phyloP scores from a whole-genome alignment of 2,888 invertebrate genomes.

The Pocota personata region DNA sequence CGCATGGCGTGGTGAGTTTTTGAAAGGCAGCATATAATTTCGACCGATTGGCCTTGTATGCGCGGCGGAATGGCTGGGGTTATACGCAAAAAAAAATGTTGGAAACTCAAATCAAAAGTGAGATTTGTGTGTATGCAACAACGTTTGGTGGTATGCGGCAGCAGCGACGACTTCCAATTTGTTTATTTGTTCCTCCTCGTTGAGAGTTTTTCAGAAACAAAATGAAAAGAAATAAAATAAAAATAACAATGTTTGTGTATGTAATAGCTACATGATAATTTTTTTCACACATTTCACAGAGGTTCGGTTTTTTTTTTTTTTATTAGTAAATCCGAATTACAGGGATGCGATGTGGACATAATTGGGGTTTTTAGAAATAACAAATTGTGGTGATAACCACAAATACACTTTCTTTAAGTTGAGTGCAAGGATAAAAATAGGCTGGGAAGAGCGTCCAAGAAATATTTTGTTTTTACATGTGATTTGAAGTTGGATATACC shows the following conservation, averaged over 20 bases:
- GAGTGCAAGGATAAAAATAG: no score
- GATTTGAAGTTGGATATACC: no score
- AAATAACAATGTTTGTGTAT: not conserved
- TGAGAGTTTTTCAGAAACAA: not conserved
- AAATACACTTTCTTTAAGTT: not conserved
- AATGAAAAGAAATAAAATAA: not conserved
- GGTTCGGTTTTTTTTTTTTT: not conserved
- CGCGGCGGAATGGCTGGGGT: conserved; percentile 20
- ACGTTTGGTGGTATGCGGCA: conserved; percentile 35
- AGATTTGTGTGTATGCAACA: conserved; percentile 24
- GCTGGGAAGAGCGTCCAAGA: no score
- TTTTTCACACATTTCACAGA: not conserved
- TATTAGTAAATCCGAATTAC: not conserved
- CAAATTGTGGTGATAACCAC: not conserved
- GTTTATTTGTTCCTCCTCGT: conserved; percentile 22
- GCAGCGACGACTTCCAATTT: conserved; percentile 3
- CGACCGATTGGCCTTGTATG: conserved; percentile 46
- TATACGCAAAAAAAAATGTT: conserved; percentile 27
- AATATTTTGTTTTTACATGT: no score
- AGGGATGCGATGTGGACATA: not conserved
- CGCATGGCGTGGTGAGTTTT: conserved; percentile 54
- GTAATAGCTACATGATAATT: not conserved
- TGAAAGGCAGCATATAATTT: conserved; percentile 6
- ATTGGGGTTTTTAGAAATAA: not conserved
- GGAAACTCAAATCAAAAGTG: conserved; percentile 21